A percentile compares a stretch with the other conserved stretches of the same genome.
phyloP scores from a whole-genome alignment of 2,797 vertebrate species.

The Chanos chanos region DNA sequence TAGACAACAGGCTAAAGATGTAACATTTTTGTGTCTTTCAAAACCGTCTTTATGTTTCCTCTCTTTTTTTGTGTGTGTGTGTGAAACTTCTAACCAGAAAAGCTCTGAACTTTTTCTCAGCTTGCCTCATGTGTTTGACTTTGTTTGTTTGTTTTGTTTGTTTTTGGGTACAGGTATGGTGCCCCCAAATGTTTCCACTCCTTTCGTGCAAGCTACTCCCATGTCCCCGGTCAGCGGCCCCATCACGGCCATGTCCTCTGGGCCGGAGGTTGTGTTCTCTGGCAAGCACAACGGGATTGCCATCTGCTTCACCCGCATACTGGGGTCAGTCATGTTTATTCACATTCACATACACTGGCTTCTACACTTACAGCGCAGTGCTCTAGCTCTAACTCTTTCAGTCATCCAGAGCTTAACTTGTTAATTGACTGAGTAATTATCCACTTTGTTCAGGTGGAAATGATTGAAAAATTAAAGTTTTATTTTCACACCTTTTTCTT shows the following conservation, averaged over 20 bases:
- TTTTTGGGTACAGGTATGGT: slow-evolving; percentile 52
- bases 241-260: slow-evolving; percentile 74
- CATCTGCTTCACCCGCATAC: slow-evolving; percentile 91
- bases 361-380: too few species aligned
- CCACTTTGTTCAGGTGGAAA: too few species aligned
- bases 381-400: too few species aligned
- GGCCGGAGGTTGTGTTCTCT: slow-evolving; percentile 93
- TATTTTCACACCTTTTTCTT: too few species aligned
- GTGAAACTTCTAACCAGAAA: too few species aligned
- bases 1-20: too few species aligned
- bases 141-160: neutral
- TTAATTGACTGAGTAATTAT: too few species aligned
- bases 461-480: too few species aligned
- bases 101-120: neutral
- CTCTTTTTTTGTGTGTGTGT: neutral
- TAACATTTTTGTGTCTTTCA: too few species aligned
- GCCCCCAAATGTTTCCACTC: slow-evolving; percentile 72
- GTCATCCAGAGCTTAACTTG: too few species aligned
- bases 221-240: slow-evolving; percentile 54
- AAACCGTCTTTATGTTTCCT: neutral
- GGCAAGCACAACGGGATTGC: slow-evolving; percentile 95
- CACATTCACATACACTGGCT: too few species aligned
- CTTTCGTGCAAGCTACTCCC: slow-evolving; percentile 59
- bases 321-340: slow-evolving; percentile 77
- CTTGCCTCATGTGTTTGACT: neutral